Conservation (phyloP, 2,113 vertebrate species). For the Neotoma lepida region DNA sequence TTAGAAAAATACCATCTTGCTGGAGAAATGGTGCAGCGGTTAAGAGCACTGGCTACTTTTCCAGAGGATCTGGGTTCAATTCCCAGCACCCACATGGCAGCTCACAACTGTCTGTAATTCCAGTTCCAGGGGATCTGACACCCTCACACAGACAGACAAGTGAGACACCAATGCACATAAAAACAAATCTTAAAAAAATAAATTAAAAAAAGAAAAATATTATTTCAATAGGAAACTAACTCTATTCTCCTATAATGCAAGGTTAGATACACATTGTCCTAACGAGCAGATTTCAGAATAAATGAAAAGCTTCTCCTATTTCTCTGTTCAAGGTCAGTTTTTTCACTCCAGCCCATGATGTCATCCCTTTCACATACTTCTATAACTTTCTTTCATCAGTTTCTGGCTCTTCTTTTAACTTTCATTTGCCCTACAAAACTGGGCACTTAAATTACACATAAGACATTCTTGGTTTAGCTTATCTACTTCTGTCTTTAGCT, state of each 20-base stretch:
- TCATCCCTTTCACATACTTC: conserved; percentile 19
- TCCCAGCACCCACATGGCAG: background rate
- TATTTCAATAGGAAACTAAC: conserved; percentile 18
- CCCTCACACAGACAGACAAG: background rate
- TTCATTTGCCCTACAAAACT: background rate
- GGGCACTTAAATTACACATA: conserved; percentile 42
- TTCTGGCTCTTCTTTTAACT: conserved; percentile 16
- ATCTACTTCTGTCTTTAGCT: conserved; percentile 38
- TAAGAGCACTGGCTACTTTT: background rate
- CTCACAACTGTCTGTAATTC: background rate
- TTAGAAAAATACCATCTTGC: background rate
- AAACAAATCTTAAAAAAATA: background rate
- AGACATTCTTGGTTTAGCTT: conserved; percentile 16
- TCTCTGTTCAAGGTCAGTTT: conserved; percentile 21
- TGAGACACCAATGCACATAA: background rate
- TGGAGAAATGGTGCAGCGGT: background rate
- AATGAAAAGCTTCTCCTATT: background rate
- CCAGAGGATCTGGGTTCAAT: background rate
- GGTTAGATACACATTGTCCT: background rate
- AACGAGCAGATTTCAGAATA: conserved; percentile 19
- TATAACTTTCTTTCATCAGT: conserved; percentile 25
- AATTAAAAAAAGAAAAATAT: background rate
- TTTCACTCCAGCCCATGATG: conserved; percentile 7
- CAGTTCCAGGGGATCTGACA: background rate
- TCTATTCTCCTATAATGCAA: conserved; percentile 20